A percentile compares a stretch with the other conserved stretches of the same genome.
phyloP scores from a whole-genome alignment of 2,797 vertebrate genomes.

The Spinus pinus region DNA sequence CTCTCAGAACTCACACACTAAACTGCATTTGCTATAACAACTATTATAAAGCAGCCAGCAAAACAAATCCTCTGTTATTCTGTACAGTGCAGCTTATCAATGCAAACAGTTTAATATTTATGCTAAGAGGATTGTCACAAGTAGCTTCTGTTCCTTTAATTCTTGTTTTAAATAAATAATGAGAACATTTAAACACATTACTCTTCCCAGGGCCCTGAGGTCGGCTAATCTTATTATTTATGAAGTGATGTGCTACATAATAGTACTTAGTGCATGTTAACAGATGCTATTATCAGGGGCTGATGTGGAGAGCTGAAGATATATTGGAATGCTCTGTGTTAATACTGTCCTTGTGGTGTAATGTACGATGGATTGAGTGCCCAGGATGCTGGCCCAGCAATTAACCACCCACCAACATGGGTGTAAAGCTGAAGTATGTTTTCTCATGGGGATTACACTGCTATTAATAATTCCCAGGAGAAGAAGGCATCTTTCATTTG shows the following conservation, averaged over 20 bases:
- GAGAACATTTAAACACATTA: conserved; percentile 98
- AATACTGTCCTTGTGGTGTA: conserved; percentile 86
- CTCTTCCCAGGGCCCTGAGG: conserved; percentile 92
- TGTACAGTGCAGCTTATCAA: conserved; percentile 68
- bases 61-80: conserved; percentile 63
- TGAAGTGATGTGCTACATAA: conserved; percentile 99
- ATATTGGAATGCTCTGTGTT: conserved; percentile 93
- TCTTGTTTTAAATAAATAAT: conserved; percentile 99
- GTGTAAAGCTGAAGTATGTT: conserved; percentile 87
- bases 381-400: conserved; percentile 84
- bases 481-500: conserved; percentile 56
- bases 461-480: conserved; percentile 82
- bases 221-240: conserved; percentile 99
- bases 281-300: conserved; percentile 99
- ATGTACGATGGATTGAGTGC: conserved; percentile 88
- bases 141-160: conserved; percentile 95
- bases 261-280: conserved; percentile 99
- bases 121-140: conserved; percentile 87
- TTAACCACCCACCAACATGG: conserved; percentile 87
- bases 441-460: conserved; percentile 62
- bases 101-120: conserved; percentile 85
- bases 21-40: conserved; percentile 44
- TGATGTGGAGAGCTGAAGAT: conserved; percentile 92
- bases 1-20: conserved; percentile 32
- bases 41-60: conserved; percentile 38